Evolutionary conservation across 2,797 vertebrate species (phyloP), one percentile per base, ranked within the genome.

Genomic region (Fringilla coelebs): DNA sequence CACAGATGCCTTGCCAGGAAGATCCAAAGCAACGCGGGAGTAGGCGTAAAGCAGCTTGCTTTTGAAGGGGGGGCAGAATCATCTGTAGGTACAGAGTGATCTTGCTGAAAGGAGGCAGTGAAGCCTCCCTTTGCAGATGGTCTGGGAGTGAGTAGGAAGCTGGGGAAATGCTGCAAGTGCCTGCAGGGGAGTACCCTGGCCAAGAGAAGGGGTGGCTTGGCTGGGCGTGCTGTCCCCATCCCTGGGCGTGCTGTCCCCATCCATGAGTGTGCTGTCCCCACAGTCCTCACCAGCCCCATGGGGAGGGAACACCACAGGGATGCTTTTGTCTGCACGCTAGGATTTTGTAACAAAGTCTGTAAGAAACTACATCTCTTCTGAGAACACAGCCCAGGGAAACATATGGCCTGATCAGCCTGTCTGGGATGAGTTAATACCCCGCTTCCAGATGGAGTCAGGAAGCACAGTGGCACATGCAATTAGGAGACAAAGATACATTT

Each of bases 361-460:
- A 51, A 91, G 62, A 77, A 88, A 83, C 65, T 7, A 29, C 51
- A 31, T 58, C 7, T 11, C 73, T 92, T 85, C 79, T 93, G 81
- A 93, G 87, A 24, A 4, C 63, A 25, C 71, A 87, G 73, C 81
- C 78, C 72, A 55, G 79, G 75, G 78, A 85, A 88, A 90, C 96
- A 96, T 95, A 96, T 93, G 96, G 96, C 45, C 83, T 65, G 88
- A 84, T 90, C 89, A 88, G 93, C 51, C 94, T 88, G 90, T 62
- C 94, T 94, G 89, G 91, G 89, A 88, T 90, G 93, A 94, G 89
- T 95, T 92, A 92, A 93, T 93, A 89, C 91, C 94, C 90, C 2
- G 61, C 93, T 94, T 79, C 96, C 94, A 94, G 94, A 88, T 87
- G 95, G 96, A 97, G 88, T 79, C 90, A 91, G 96, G 96, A 97